phyloP scores from a whole-genome alignment of 2,113 vertebrate species.

The Callionymus lyra region DNA sequence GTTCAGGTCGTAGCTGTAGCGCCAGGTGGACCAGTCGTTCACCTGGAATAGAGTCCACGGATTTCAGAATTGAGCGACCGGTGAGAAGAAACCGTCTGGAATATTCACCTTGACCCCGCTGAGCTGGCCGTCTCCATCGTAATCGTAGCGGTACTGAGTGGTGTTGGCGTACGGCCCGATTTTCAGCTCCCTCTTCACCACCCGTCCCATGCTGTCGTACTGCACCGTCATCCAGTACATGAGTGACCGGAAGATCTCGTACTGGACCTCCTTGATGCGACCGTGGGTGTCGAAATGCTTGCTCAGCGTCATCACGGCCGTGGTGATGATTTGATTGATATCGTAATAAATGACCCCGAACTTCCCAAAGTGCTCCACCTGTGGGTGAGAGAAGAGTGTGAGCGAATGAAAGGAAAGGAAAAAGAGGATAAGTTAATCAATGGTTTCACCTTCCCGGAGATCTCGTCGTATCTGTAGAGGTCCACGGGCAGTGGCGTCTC shows the following conservation, averaged over 20 bases:
- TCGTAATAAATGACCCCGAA: slow-evolving; percentile 98
- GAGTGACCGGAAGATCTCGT: slow-evolving; percentile 95
- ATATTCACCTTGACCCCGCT: slow-evolving; percentile 79
- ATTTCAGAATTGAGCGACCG: neutral
- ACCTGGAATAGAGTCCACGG: slow-evolving; percentile 44
- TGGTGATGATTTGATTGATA: slow-evolving; percentile 98
- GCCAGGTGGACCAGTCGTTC: slow-evolving; percentile 96
- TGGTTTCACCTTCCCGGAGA: slow-evolving; percentile 82
- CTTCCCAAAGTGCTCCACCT: slow-evolving; percentile 95
- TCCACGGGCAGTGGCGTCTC: slow-evolving; percentile 95
- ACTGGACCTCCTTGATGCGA: slow-evolving; percentile 96
- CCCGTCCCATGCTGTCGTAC: slow-evolving; percentile 95
- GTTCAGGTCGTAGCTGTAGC: slow-evolving; percentile 95
- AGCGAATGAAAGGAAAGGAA: too few relatives aligned
- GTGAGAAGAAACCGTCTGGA: neutral
- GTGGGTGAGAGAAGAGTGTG: slow-evolving; percentile 1
- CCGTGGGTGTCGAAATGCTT: slow-evolving; percentile 98
- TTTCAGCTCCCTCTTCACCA: slow-evolving; percentile 95
- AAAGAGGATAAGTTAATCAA: neutral
- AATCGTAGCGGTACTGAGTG: slow-evolving; percentile 96
- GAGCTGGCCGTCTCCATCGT: slow-evolving; percentile 93
- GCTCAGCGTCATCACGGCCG: slow-evolving; percentile 95
- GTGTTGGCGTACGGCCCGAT: slow-evolving; percentile 96
- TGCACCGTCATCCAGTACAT: slow-evolving; percentile 99
- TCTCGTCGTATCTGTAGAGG: slow-evolving; percentile 95